Base-by-base conservation (phyloP, 2,113 vertebrate species). In the Dicrurus megarhynchus region DNA sequence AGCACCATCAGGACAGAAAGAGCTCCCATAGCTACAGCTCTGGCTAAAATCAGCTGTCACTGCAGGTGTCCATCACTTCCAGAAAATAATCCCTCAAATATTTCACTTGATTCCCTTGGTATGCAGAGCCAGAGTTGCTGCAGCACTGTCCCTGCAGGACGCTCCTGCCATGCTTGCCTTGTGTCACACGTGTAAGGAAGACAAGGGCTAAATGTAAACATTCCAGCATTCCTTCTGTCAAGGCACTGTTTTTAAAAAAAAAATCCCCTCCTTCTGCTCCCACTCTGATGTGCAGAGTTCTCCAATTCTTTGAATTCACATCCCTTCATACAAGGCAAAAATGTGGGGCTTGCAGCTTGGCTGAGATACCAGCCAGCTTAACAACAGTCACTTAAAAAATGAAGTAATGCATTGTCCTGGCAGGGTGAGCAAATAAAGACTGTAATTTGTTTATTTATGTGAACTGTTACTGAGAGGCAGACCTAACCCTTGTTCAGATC, bases 391-490 rank as follows among this genome's bases (percentile, higher is more conserved):
- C 47, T 39, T 44, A 2, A 5, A 47, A 63, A 35, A n/a, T 3
- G 28, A 7, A 44, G 30, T 4, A n/a, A 70, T 3, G 9, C 0
- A 0, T 16, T 2, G 0, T 13, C 30, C 53, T 13, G 50, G 68
- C n/a, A 17, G 28, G 26, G 20, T 24, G 28, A 49, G 67, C 57
- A 42, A 33, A 33, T 3, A 3, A 11, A 64, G 23, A 27, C 17
- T 41, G 50, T 13, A 2, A 39, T n/a, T 22, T 68, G 17, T 59
- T 37, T 26, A 4, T 47, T 76, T 20, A 5, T 42, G 68, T 24
- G 22, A 59, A 8, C 56, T 37, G 21, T 13, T 8, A 8, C 24
- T 13, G 5, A 50, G 57, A 24, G 77, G 44, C 61, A 64, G 49
- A 14, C 6, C 52, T 7, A 22, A 9, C 11, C 65, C 23, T 12